phyloP scores from a whole-genome alignment of 92 coral and sea anemone genomes.

The Porites evermanni region DNA sequence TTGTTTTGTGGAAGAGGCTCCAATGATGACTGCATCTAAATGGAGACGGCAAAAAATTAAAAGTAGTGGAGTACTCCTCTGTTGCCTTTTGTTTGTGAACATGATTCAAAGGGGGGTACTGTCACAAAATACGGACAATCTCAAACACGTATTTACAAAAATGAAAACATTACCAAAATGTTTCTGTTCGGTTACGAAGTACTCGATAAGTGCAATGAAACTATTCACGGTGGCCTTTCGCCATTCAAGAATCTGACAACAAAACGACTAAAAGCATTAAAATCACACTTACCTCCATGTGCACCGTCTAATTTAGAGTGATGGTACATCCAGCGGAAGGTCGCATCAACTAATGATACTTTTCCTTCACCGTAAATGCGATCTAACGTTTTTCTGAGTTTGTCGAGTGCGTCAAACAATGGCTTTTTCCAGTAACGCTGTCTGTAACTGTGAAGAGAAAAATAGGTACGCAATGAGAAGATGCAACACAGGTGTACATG shows the following conservation, averaged over 20 bases:
- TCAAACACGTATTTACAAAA: too few relatives aligned
- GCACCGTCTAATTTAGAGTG: conserved; percentile 83
- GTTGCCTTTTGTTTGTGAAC: too few relatives aligned
- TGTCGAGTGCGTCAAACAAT: conserved; percentile 76
- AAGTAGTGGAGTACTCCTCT: too few relatives aligned
- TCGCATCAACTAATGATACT: conserved; percentile 77
- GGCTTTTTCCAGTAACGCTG: conserved; percentile 91
- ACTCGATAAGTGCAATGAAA: neutral
- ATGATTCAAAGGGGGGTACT: too few relatives aligned
- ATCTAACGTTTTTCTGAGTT: conserved; percentile 64
- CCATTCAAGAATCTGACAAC: too few relatives aligned
- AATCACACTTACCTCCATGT: conserved; percentile 57
- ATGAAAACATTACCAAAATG: too few relatives aligned
- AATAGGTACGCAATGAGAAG: neutral
- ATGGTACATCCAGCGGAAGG: conserved; percentile 90
- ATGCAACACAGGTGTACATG: too few relatives aligned
- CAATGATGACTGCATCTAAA: conserved; percentile 90
- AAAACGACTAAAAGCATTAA: too few relatives aligned
- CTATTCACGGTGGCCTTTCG: too few relatives aligned
- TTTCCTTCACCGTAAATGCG: conserved; percentile 75
- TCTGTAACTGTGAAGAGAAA: conserved; percentile 57
- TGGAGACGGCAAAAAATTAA: neutral
- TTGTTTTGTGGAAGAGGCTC: conserved; percentile 80
- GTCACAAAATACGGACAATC: too few relatives aligned
- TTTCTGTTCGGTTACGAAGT: neutral